Evolutionary conservation across 2,888 invertebrate species (phyloP).

Genomic region (Andrena haemorrhoa): DNA sequence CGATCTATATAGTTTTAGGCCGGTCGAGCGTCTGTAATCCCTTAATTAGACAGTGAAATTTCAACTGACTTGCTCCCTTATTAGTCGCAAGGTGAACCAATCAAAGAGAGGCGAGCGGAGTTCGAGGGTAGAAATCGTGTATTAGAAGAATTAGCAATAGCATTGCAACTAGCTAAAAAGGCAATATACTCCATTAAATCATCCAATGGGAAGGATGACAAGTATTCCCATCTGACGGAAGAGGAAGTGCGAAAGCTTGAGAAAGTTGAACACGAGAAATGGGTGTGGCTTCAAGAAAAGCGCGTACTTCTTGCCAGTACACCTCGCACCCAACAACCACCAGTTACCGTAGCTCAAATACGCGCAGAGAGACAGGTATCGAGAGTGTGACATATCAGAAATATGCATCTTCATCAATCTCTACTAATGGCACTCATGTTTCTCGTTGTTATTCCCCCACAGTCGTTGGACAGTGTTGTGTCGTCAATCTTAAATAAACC

Average conservation of each 20-base stretch:
- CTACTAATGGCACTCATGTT: neutral
- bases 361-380: conserved; percentile 91
- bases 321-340: conserved; percentile 90
- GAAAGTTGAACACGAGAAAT: conserved; percentile 87
- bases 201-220: conserved; percentile 87
- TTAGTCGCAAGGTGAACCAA: conserved; percentile 94
- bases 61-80: neutral
- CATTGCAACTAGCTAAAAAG: conserved; percentile 93
- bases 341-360: conserved; percentile 92
- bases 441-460: conserved; percentile 43
- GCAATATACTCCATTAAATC: conserved; percentile 89
- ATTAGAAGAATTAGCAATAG: conserved; percentile 92
- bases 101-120: conserved; percentile 93
- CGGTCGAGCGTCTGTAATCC: too few relatives aligned
- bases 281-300: conserved; percentile 92
- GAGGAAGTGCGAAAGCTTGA: conserved; percentile 93
- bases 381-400: conserved; percentile 82
- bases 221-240: conserved; percentile 92
- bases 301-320: conserved; percentile 88
- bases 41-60: neutral
- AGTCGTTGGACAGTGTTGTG: conserved; percentile 86
- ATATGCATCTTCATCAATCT: neutral
- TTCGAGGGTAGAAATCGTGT: conserved; percentile 92
- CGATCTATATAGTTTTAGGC: too few relatives aligned
- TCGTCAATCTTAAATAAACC: conserved; percentile 94